A percentile compares a stretch with the other conserved stretches of the same genome.
Conservation (phyloP, 2,888 invertebrate species). For the Agrochola circellaris region DNA sequence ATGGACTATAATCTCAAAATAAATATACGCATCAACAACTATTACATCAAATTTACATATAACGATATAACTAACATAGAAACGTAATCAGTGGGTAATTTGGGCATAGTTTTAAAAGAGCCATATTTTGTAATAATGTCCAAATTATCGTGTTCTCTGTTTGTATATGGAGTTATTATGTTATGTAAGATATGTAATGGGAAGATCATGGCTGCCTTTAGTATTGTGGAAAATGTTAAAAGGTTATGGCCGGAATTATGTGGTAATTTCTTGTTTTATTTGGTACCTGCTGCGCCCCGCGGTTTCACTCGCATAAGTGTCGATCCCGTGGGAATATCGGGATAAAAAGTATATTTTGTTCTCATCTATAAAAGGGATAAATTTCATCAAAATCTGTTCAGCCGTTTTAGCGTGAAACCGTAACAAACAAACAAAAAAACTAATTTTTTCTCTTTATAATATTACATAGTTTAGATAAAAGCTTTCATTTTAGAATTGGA, state of each 20-base stretch:
- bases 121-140: conserved; percentile 50
- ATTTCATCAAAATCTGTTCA: no score
- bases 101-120: conserved; percentile 31
- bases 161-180: conserved; percentile 41
- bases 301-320: no score
- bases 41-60: conserved; percentile 47
- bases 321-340: no score
- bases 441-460: no score
- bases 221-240: conserved; percentile 8
- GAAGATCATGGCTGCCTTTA: conserved; percentile 31
- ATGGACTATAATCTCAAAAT: conserved; percentile 7
- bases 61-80: conserved; percentile 18
- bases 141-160: conserved; percentile 53
- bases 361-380: no score
- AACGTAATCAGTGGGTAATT: conserved; percentile 25
- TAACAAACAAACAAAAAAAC: neutral
- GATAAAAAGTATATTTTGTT: no score
- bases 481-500: no score
- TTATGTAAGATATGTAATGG: conserved; percentile 50
- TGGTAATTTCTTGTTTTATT: conserved; percentile 12
- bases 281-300: no score
- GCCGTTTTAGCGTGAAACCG: no score
- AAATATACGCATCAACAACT: conserved; percentile 4
- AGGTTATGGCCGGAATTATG: conserved; percentile 9
- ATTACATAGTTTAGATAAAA: no score